Percentiles rank a stretch among this genome's conserved stretches.
These are phyloP conservation scores for Macaca mulatta DNA, from an alignment of 2,113 vertebrate species.

Conservation along the genomic window DNA sequence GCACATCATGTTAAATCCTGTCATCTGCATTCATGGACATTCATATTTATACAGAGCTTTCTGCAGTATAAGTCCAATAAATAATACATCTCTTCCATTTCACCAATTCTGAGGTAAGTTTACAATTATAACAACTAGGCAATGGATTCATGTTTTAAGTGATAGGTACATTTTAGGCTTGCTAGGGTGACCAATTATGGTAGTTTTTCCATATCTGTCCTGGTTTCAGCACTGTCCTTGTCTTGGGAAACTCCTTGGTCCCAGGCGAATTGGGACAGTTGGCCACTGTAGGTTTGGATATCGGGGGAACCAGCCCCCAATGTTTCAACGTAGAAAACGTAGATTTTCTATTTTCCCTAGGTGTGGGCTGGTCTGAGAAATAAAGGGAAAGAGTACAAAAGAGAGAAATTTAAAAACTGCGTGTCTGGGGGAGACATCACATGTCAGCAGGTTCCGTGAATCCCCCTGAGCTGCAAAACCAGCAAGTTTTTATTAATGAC, in stretches of 20 bases:
- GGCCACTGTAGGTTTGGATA: not conserved
- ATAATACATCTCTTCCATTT: constrained; percentile 10
- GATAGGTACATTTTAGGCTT: not conserved
- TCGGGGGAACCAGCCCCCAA: too few species aligned
- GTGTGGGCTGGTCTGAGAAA: too few species aligned
- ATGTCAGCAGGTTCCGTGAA: too few species aligned
- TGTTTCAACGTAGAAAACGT: too few species aligned
- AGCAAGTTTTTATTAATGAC: too few species aligned
- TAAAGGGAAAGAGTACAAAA: too few species aligned
- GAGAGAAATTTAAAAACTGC: too few species aligned
- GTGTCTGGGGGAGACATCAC: too few species aligned
- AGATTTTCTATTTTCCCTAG: too few species aligned
- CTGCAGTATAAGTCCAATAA: constrained; percentile 53
- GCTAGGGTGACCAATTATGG: not conserved
- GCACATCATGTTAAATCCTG: constrained; percentile 53
- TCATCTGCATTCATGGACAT: constrained; percentile 66
- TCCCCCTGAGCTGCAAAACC: too few species aligned
- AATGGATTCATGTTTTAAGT: not conserved
- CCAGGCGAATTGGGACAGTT: not conserved
- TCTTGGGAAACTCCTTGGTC: not conserved
- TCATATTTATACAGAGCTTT: constrained; percentile 53
- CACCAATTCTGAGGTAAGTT: not conserved
- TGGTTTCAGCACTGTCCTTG: not conserved
- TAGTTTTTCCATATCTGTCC: not conserved
- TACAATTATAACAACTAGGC: not conserved